Conservation (phyloP, 2,797 vertebrate species). For the Phrynocephalus forsythii region DNA sequence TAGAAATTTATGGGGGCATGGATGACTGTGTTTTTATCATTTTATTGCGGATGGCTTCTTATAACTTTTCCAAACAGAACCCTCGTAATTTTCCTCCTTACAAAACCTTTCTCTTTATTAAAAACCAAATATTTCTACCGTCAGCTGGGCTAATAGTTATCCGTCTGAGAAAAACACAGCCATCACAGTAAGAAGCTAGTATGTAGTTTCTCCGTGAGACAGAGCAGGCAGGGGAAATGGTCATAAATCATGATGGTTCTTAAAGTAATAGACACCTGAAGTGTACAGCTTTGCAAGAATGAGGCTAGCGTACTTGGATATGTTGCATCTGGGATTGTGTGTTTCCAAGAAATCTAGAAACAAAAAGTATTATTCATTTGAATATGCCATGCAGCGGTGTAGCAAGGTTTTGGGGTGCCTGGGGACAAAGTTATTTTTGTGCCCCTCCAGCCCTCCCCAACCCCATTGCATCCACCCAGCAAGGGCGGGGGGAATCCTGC, state of each 20-base stretch:
- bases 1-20: slow-evolving; percentile 26
- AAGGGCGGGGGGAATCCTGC: no score
- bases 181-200: neutral
- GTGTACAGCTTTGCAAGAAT: neutral
- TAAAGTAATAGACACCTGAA: neutral
- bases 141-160: no score
- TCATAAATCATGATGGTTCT: neutral
- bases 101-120: neutral
- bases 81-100: neutral
- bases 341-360: neutral
- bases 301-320: neutral
- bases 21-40: neutral
- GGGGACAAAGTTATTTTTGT: no score
- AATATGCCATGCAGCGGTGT: no score
- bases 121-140: neutral
- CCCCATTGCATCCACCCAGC: no score
- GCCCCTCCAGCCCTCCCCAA: no score
- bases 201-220: neutral
- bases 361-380: neutral
- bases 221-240: neutral
- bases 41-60: neutral
- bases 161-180: neutral
- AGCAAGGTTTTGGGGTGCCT: no score
- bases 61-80: neutral
- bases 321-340: neutral